phyloP scores from a whole-genome alignment of 2,888 invertebrate species.

The Lacanobia oleracea region DNA sequence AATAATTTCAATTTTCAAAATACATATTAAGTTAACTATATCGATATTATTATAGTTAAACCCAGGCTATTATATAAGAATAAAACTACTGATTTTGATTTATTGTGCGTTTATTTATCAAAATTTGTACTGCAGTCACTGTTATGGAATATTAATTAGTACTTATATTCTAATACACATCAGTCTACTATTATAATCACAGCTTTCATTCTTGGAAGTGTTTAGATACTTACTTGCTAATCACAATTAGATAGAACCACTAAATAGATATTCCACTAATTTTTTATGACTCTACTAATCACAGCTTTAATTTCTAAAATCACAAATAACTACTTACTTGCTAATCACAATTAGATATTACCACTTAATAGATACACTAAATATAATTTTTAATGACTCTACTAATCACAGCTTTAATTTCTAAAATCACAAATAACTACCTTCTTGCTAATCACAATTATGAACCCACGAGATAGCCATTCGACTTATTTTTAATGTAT shows the following conservation, averaged over 20 bases:
- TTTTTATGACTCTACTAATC: too few relatives aligned
- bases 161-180: slow-evolving; percentile 35
- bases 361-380: too few relatives aligned
- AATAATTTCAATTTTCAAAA: slow-evolving; percentile 20
- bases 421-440: slow-evolving; percentile 35
- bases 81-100: slow-evolving; percentile 30
- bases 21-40: slow-evolving; percentile 34
- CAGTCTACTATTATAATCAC: slow-evolving; percentile 38
- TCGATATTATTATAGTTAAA: slow-evolving; percentile 25
- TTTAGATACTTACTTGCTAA: too few relatives aligned
- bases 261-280: too few relatives aligned
- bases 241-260: too few relatives aligned
- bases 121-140: slow-evolving; percentile 33
- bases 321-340: slow-evolving; percentile 37
- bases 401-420: slow-evolving; percentile 35
- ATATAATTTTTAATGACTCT: too few relatives aligned
- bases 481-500: slow-evolving; percentile 30
- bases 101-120: slow-evolving; percentile 33
- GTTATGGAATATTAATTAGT: slow-evolving; percentile 31
- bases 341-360: too few relatives aligned
- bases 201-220: slow-evolving; percentile 27
- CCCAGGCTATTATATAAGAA: slow-evolving; percentile 25
- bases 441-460: slow-evolving; percentile 24
- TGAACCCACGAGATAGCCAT: slow-evolving; percentile 32
- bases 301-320: too few relatives aligned